Conservation (phyloP, 2,888 invertebrate genomes). For the Mimas tiliae region DNA sequence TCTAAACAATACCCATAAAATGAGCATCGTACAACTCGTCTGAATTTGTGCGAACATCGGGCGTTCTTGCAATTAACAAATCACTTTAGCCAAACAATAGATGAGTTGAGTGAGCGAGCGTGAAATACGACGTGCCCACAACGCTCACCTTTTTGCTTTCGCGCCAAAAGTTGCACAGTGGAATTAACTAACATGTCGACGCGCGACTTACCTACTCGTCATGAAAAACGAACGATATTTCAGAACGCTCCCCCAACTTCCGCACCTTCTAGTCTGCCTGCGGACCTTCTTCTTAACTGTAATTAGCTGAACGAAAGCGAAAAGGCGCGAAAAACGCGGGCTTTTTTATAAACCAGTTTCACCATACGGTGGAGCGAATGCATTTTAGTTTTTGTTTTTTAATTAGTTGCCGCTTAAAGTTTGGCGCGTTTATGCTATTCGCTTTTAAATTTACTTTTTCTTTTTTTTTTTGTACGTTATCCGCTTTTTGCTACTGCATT, state of each 20-base stretch:
- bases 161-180: constrained; percentile 24
- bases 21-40: neutral
- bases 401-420: constrained; percentile 78
- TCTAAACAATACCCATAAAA: neutral
- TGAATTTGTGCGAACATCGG: constrained; percentile 1
- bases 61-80: constrained; percentile 12
- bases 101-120: constrained; percentile 15
- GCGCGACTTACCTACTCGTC: neutral
- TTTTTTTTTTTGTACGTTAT: constrained; percentile 41
- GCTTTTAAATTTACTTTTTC: constrained; percentile 52
- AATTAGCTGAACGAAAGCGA: constrained; percentile 76
- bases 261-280: neutral
- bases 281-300: constrained; percentile 59
- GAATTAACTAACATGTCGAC: constrained; percentile 27
- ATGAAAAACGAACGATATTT: constrained; percentile 16
- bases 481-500: constrained; percentile 32
- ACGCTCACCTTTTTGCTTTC: constrained; percentile 19
- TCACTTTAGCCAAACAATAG: constrained; percentile 17
- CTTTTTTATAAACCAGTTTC: constrained; percentile 63
- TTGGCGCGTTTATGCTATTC: constrained; percentile 65
- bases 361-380: constrained; percentile 61
- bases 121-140: constrained; percentile 15
- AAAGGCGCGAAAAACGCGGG: constrained; percentile 65
- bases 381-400: constrained; percentile 73
- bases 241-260: constrained; percentile 9